phyloP scores from a whole-genome alignment of 1,140 invertebrate genomes.

The Holcopasites calliopsidis region DNA sequence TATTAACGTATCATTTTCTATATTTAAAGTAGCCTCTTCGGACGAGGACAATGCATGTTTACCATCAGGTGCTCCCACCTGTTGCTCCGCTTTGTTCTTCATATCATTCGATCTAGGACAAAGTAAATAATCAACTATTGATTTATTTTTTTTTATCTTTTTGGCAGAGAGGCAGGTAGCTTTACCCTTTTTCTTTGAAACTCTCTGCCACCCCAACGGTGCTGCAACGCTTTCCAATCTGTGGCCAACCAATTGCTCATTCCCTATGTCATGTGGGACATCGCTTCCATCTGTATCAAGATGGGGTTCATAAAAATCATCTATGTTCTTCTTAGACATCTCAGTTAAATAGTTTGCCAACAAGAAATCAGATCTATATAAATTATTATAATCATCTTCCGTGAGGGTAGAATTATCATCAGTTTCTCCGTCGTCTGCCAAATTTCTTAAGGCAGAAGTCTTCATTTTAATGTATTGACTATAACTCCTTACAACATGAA shows the following conservation, averaged over 20 bases:
- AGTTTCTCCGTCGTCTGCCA: slow-evolving; percentile 13
- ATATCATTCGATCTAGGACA: neutral
- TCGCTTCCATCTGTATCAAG: neutral
- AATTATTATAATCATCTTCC: slow-evolving; percentile 1
- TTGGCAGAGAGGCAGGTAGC: no score
- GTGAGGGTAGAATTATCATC: neutral
- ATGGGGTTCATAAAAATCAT: neutral
- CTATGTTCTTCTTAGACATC: neutral
- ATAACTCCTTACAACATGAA: neutral
- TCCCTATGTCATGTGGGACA: no score
- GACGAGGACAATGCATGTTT: neutral
- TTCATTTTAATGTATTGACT: slow-evolving; percentile 20
- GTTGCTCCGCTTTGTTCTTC: no score
- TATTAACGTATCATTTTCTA: neutral
- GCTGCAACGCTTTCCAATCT: no score
- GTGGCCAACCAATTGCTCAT: no score
- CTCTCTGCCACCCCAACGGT: no score
- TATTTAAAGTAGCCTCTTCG: neutral
- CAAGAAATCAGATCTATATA: neutral
- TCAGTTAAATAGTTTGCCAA: neutral
- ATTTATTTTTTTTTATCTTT: neutral
- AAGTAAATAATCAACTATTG: neutral
- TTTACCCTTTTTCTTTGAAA: neutral
- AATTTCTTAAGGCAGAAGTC: slow-evolving; percentile 4
- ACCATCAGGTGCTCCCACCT: neutral